These are phyloP conservation scores for Drosophila antonietae DNA, from an alignment of 2,888 invertebrate genomes.

Conservation along the genomic window DNA sequence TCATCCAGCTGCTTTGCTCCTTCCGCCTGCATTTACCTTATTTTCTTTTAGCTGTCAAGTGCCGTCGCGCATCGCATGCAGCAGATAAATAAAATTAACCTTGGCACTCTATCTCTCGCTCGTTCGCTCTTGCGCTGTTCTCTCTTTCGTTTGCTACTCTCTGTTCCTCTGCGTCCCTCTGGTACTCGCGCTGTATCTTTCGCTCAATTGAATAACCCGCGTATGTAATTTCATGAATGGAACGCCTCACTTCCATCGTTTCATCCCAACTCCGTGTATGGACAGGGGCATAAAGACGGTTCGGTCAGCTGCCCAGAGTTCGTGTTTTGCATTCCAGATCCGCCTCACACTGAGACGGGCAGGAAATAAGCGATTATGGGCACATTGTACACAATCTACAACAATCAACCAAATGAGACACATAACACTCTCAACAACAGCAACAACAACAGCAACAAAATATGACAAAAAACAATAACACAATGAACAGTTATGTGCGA, in stretches of 20 bases:
- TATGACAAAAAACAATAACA: conserved; percentile 7
- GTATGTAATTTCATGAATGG: conserved; percentile 63
- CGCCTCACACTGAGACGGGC: conserved; percentile 40
- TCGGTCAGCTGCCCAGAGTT: conserved; percentile 46
- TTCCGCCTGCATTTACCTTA: conserved; percentile 35
- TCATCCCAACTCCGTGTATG: background rate
- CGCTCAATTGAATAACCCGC: conserved; percentile 45
- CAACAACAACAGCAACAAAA: background rate
- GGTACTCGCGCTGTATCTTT: background rate
- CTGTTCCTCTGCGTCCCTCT: background rate
- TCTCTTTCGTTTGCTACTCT: conserved; percentile 1
- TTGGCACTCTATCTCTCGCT: conserved; percentile 38
- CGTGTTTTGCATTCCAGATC: conserved; percentile 60
- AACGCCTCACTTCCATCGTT: conserved; percentile 24
- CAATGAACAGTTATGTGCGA: background rate
- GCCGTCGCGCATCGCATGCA: conserved; percentile 44
- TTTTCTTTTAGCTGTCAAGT: conserved; percentile 29
- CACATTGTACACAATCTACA: conserved; percentile 50
- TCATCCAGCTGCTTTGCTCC: conserved; percentile 29
- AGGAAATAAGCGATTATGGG: conserved; percentile 64
- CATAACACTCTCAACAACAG: conserved; percentile 20
- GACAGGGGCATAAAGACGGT: conserved; percentile 3
- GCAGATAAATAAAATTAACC: conserved; percentile 72
- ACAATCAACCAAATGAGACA: conserved; percentile 37
- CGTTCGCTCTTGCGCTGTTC: background rate